These are phyloP conservation scores for Gandaritis pyraliata DNA, from an alignment of 2,888 invertebrate species.

Conservation along the genomic window DNA sequence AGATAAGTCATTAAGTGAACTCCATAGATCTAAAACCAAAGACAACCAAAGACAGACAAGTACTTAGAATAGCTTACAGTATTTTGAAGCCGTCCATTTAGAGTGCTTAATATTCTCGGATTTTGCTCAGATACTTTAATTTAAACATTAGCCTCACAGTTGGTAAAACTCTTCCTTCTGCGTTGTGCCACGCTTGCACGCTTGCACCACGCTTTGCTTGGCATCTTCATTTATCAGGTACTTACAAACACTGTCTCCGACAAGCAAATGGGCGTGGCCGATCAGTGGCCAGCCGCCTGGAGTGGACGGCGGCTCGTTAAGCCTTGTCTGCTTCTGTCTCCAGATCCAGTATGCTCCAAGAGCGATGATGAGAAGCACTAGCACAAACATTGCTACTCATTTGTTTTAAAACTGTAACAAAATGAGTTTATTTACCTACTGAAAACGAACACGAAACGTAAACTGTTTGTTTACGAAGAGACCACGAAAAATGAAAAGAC, in stretches of 20 bases:
- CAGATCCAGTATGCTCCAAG: constrained; percentile 53
- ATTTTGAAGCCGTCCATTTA: background rate
- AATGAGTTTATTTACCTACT: too few relatives aligned
- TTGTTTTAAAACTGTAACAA: constrained; percentile 27
- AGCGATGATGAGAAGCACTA: constrained; percentile 50
- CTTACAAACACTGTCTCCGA: constrained; percentile 69
- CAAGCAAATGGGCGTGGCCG: constrained; percentile 63
- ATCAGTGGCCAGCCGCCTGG: constrained; percentile 63
- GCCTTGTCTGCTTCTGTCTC: constrained; percentile 43
- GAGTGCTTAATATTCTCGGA: too few relatives aligned
- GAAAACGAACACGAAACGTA: too few relatives aligned
- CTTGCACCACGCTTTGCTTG: too few relatives aligned
- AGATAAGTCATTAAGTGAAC: constrained; percentile 55
- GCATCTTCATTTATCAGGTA: constrained; percentile 24
- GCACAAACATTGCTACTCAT: constrained; percentile 50
- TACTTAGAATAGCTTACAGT: background rate
- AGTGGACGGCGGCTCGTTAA: constrained; percentile 57
- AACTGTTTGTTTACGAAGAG: too few relatives aligned
- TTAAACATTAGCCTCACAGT: too few relatives aligned
- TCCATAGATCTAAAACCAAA: constrained; percentile 62
- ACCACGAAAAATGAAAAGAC: too few relatives aligned
- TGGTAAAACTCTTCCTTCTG: too few relatives aligned
- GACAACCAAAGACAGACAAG: background rate
- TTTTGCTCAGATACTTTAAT: too few relatives aligned
- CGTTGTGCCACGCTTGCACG: too few relatives aligned